Conservation (phyloP, 1,140 invertebrate genomes). For the Drosophila kikkawai region DNA sequence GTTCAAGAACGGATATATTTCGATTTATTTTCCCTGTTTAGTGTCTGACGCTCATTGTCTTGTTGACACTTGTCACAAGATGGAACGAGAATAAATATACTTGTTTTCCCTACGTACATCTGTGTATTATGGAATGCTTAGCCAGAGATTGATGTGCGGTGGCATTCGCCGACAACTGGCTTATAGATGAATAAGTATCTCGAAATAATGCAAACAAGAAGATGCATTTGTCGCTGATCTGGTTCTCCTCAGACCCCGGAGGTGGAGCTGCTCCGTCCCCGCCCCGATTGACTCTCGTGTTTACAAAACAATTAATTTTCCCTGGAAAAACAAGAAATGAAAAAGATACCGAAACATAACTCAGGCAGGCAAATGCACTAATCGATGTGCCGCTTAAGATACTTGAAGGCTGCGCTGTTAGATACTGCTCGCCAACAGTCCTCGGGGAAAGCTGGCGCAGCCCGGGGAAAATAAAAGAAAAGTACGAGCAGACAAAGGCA, state of each 20-base stretch:
- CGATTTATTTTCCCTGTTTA: conserved; percentile 36
- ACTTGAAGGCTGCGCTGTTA: conserved; percentile 60
- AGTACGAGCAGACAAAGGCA: conserved; percentile 44
- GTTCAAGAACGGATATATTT: conserved; percentile 41
- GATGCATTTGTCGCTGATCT: conserved; percentile 42
- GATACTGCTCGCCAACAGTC: conserved; percentile 50
- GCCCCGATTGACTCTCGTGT: conserved; percentile 54
- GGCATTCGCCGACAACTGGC: conserved; percentile 54
- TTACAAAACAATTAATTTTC: conserved; percentile 84
- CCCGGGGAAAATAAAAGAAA: conserved; percentile 34
- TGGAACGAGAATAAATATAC: conserved; percentile 56
- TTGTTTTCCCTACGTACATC: conserved; percentile 32
- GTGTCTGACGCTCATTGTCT: conserved; percentile 43
- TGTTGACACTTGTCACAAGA: conserved; percentile 68
- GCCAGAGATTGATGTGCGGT: conserved; percentile 65
- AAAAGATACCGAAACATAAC: conserved; percentile 82
- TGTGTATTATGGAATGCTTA: conserved; percentile 53
- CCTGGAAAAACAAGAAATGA: conserved; percentile 73
- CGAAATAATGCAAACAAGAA: conserved; percentile 25
- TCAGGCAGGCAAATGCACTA: conserved; percentile 76
- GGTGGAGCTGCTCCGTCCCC: conserved; percentile 34
- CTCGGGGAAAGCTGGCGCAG: conserved; percentile 41
- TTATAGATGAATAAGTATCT: conserved; percentile 32
- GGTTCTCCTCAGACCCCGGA: conserved; percentile 40
- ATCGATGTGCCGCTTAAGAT: conserved; percentile 70